A percentile compares a stretch with the other conserved stretches of the same genome.
Evolutionary conservation across 2,888 invertebrate genomes (phyloP).

Genomic region (Epinotia bilunana): DNA sequence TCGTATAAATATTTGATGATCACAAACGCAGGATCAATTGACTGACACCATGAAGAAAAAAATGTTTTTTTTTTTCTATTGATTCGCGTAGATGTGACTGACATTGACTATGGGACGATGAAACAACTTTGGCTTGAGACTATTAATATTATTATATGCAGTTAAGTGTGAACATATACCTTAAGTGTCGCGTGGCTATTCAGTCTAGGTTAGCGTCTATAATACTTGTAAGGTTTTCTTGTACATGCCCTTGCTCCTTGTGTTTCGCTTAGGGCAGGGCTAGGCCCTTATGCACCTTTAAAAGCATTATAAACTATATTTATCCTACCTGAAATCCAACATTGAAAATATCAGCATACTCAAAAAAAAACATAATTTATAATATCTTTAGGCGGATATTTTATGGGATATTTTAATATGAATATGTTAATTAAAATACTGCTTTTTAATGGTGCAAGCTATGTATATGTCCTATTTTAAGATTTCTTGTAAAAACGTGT

Average conservation of each 20-base stretch:
- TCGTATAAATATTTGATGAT: too few species aligned
- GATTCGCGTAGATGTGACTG: background rate
- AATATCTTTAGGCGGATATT: background rate
- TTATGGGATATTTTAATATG: background rate
- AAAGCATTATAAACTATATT: background rate
- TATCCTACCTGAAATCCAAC: too few species aligned
- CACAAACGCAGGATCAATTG: too few species aligned
- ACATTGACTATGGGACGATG: background rate
- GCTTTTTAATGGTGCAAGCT: constrained; percentile 22
- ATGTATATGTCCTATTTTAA: constrained; percentile 36
- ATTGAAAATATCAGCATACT: background rate
- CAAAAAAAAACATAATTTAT: background rate
- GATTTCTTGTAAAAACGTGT: constrained; percentile 34
- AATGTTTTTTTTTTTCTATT: too few species aligned
- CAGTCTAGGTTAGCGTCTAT: constrained; percentile 2
- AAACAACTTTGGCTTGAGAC: background rate
- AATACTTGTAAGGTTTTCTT: constrained; percentile 35
- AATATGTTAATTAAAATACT: background rate
- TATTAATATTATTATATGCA: background rate
- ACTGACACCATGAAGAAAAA: too few species aligned
- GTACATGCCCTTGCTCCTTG: constrained; percentile 27
- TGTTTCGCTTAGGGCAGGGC: constrained; percentile 27
- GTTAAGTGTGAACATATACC: background rate
- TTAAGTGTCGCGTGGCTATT: background rate
- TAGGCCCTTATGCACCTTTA: constrained; percentile 20